A percentile compares a stretch with the other conserved stretches of the same genome.
Evolutionary conservation across 2,113 vertebrate genomes (phyloP).

Genomic region (Sialia sialis): DNA sequence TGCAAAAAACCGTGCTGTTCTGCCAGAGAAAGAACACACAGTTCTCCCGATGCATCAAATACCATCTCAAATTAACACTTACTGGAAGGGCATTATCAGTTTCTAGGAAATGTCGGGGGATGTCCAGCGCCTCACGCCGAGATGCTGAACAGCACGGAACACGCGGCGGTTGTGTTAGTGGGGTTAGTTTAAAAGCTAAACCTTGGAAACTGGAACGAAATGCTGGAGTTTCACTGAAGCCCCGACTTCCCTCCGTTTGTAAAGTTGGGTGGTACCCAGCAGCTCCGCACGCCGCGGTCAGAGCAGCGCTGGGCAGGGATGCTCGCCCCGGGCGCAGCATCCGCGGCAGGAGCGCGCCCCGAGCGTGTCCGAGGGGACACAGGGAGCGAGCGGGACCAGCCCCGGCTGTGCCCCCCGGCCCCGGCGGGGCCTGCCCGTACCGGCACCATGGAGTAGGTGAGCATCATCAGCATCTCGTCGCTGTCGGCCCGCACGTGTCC

Average conservation of each 20-base stretch:
- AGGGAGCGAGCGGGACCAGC: accelerated
- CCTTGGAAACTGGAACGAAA: accelerated
- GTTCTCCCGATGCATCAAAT: background rate
- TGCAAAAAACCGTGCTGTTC: background rate
- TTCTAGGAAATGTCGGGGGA: background rate
- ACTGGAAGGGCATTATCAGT: background rate
- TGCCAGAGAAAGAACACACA: background rate
- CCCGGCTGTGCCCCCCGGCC: background rate
- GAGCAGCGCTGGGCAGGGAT: accelerated
- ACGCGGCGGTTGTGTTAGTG: accelerated
- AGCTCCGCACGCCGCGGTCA: accelerated
- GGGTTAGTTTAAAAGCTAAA: background rate
- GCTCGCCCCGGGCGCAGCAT: no score
- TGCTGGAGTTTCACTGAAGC: accelerated
- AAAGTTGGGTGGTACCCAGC: accelerated
- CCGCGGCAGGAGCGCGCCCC: no score
- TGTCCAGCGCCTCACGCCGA: accelerated
- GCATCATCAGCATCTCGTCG: constrained; percentile 87
- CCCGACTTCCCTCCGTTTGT: accelerated
- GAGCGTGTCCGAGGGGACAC: no score
- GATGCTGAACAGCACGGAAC: background rate
- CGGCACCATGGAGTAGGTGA: constrained; percentile 95
- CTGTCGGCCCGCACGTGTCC: constrained; percentile 67
- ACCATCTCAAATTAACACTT: no score
- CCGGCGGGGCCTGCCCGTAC: constrained; percentile 63